phyloP scores from a whole-genome alignment of 2,888 invertebrate genomes.

The Graphium colonna region DNA sequence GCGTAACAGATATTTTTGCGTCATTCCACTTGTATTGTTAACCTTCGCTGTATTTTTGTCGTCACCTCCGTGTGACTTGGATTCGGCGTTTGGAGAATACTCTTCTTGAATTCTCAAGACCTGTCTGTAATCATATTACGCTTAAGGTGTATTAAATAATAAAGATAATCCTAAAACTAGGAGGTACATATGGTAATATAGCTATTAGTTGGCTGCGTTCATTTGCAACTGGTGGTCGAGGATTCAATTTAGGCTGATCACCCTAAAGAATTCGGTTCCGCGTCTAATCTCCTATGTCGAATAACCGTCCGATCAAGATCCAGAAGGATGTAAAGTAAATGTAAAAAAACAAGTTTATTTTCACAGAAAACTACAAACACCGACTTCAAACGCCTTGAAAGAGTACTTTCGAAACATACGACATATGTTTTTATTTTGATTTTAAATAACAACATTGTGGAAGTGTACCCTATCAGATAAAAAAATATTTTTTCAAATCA shows the following conservation, averaged over 20 bases:
- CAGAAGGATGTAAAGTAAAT: no score
- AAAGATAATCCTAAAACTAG: background rate
- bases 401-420: no score
- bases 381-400: no score
- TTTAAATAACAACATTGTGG: no score
- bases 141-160: background rate
- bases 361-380: no score
- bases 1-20: constrained; percentile 15
- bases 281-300: background rate
- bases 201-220: background rate
- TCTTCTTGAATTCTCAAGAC: background rate
- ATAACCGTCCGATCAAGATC: no score
- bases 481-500: no score
- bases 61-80: constrained; percentile 11
- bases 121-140: background rate
- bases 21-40: constrained; percentile 17
- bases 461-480: no score
- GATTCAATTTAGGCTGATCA: background rate
- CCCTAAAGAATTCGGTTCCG: background rate
- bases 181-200: no score
- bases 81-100: constrained; percentile 1
- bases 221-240: background rate
- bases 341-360: no score
- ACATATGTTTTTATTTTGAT: no score
- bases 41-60: constrained; percentile 20